Conservation (phyloP, 2,888 invertebrate species). For the Aporophyla lueneburgensis region DNA sequence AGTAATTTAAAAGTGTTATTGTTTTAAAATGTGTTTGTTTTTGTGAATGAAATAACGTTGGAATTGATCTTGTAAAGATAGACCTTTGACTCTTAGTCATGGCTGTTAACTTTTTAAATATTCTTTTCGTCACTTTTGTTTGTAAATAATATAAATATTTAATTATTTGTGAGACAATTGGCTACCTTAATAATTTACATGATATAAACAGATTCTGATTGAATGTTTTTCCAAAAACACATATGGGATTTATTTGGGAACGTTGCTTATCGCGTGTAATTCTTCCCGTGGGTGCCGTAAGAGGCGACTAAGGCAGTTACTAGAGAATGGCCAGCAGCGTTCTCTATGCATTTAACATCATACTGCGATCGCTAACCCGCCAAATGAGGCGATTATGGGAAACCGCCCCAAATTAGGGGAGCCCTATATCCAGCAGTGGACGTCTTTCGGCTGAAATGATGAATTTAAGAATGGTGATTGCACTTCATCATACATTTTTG, state of each 20-base stretch:
- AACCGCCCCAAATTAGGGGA: too few relatives aligned
- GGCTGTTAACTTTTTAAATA: conserved; percentile 9
- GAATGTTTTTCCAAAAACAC: background rate
- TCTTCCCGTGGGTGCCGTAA: too few relatives aligned
- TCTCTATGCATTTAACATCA: too few relatives aligned
- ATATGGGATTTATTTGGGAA: too few relatives aligned
- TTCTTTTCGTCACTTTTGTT: background rate
- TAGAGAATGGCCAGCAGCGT: too few relatives aligned
- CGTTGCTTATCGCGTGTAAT: too few relatives aligned
- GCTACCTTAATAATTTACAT: background rate
- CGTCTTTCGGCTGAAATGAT: too few relatives aligned
- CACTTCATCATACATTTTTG: background rate
- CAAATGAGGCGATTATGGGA: too few relatives aligned
- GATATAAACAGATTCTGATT: too few relatives aligned
- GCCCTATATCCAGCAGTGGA: too few relatives aligned
- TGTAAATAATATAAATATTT: background rate
- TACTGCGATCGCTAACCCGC: too few relatives aligned
- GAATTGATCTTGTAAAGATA: conserved; percentile 29
- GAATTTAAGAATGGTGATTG: background rate
- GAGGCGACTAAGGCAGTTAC: too few relatives aligned
- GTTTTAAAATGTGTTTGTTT: conserved; percentile 21
- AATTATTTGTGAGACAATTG: background rate
- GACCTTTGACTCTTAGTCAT: conserved; percentile 1
- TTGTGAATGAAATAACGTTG: conserved; percentile 19
- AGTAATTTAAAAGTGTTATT: conserved; percentile 36